Conservation (phyloP, 92 coral and sea anemone genomes). For the Epizoanthus stellaris region DNA sequence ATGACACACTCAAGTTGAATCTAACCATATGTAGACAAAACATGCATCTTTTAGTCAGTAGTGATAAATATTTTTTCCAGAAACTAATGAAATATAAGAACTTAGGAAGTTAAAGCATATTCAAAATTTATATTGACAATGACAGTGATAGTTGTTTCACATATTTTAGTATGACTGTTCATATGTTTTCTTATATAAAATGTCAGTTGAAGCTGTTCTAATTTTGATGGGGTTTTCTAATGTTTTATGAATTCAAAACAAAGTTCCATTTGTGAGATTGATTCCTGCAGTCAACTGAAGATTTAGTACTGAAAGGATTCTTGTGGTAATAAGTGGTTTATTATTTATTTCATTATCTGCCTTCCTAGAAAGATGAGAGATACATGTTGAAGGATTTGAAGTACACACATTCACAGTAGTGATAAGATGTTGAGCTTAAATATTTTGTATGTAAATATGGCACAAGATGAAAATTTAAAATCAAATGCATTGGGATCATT, state of each 20-base stretch:
- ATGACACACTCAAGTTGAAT: conserved; percentile 6
- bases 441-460: no score
- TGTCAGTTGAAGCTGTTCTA: background rate
- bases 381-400: background rate
- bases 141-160: no score
- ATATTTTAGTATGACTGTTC: no score
- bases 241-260: background rate
- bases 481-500: no score
- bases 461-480: no score
- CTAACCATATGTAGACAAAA: conserved; percentile 25
- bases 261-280: background rate
- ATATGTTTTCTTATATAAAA: background rate
- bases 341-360: background rate
- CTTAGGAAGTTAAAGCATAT: background rate
- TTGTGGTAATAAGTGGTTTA: background rate
- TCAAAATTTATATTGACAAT: no score
- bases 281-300: background rate
- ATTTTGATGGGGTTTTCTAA: background rate
- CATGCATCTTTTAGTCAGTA: background rate
- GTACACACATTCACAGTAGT: no score
- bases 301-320: background rate
- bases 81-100: background rate
- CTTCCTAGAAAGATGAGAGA: background rate
- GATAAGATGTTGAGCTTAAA: no score
- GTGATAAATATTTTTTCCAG: background rate